phyloP scores from a whole-genome alignment of 2,888 invertebrate species.

The Cyaniris semiargus region DNA sequence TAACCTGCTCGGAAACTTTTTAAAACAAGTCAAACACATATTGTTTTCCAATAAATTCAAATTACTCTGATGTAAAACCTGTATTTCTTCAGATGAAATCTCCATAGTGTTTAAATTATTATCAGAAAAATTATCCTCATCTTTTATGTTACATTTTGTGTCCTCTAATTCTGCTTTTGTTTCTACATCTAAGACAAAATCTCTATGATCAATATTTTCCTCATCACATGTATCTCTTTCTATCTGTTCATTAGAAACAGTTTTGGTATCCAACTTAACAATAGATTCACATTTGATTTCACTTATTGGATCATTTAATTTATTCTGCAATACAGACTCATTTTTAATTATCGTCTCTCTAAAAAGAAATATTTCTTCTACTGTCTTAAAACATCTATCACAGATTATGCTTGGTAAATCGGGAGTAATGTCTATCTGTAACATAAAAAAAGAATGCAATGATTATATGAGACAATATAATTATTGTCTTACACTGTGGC shows the following conservation, averaged over 20 bases:
- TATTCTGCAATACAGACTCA: slow-evolving; percentile 48
- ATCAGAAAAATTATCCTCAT: slow-evolving; percentile 30
- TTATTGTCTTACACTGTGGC: too few species aligned
- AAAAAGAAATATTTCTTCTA: slow-evolving; percentile 51
- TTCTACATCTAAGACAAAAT: background rate
- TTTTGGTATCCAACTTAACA: background rate
- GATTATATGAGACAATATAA: background rate
- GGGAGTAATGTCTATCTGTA: slow-evolving; percentile 51
- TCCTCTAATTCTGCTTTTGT: background rate
- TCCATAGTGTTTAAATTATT: slow-evolving; percentile 29
- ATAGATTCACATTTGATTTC: background rate
- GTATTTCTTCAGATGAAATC: background rate
- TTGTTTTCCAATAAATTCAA: slow-evolving; percentile 23
- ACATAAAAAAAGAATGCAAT: slow-evolving; percentile 36
- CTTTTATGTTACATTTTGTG: background rate
- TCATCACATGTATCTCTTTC: background rate
- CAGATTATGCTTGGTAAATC: slow-evolving; percentile 54
- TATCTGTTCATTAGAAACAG: background rate
- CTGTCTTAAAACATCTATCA: slow-evolving; percentile 47
- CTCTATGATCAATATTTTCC: background rate
- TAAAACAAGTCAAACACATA: slow-evolving; percentile 33
- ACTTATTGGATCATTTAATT: slow-evolving; percentile 37
- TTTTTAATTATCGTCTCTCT: slow-evolving; percentile 48
- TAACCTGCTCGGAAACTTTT: slow-evolving; percentile 27
- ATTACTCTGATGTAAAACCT: slow-evolving; percentile 23